These are phyloP conservation scores for Oreotrochilus melanogaster DNA, from an alignment of 2,113 vertebrate genomes.

Conservation along the genomic window DNA sequence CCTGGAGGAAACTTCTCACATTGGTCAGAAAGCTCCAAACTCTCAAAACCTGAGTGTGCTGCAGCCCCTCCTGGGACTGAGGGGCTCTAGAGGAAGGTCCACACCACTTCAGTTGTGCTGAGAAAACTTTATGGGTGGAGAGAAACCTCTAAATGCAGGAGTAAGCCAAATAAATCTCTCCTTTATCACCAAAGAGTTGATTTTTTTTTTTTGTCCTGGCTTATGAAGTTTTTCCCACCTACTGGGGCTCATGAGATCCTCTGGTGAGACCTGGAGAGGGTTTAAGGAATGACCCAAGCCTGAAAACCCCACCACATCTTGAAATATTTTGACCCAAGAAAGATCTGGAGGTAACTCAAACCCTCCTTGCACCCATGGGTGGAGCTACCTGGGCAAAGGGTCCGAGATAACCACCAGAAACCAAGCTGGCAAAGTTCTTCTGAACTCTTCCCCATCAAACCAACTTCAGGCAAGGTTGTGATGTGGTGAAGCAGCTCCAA, in stretches of 20 bases:
- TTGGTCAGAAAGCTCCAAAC: background rate
- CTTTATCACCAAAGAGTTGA: background rate
- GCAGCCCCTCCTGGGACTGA: background rate
- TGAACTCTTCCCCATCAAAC: background rate
- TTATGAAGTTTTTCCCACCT: background rate
- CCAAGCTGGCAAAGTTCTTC: background rate
- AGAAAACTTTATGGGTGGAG: accelerated
- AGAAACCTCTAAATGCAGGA: background rate
- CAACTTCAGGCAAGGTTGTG: background rate
- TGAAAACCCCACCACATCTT: background rate
- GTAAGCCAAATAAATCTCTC: background rate
- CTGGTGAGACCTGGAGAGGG: background rate
- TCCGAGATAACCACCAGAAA: background rate
- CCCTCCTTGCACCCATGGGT: background rate
- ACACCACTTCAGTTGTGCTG: accelerated
- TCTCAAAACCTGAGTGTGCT: background rate
- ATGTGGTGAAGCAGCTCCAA: background rate
- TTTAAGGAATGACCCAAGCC: background rate
- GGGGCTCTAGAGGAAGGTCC: background rate
- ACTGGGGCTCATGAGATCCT: accelerated
- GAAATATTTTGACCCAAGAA: background rate
- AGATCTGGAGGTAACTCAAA: background rate
- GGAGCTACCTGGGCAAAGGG: background rate
- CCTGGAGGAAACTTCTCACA: accelerated
- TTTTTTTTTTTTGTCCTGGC: background rate